Percentiles rank a stretch among this genome's conserved stretches.
Conservation (phyloP, 2,888 invertebrate genomes). For the Diabrotica balteata region DNA sequence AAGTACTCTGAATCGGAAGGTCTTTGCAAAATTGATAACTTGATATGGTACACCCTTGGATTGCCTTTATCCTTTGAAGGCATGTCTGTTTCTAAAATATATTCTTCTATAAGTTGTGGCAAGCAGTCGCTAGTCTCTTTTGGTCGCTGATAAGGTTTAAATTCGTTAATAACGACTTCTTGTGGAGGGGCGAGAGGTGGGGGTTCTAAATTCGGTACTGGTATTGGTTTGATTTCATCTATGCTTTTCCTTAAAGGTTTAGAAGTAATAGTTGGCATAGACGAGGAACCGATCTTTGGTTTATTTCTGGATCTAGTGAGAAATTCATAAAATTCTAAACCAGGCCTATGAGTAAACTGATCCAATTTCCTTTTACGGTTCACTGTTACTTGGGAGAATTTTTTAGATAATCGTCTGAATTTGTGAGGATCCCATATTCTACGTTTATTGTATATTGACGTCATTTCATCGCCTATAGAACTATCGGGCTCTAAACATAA, state of each 20-base stretch:
- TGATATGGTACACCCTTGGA: constrained; percentile 75
- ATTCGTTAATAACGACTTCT: constrained; percentile 50
- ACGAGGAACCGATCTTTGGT: constrained; percentile 57
- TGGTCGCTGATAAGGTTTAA: constrained; percentile 59
- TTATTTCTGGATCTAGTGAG: constrained; percentile 63
- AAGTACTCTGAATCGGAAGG: constrained; percentile 88
- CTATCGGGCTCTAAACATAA: constrained; percentile 90
- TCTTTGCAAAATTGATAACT: constrained; percentile 85
- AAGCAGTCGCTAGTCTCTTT: constrained; percentile 59
- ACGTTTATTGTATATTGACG: constrained; percentile 76
- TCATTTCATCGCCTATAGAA: constrained; percentile 77
- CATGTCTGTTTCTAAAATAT: constrained; percentile 86
- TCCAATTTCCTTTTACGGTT: constrained; percentile 89
- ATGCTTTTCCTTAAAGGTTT: constrained; percentile 64
- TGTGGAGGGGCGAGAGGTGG: constrained; percentile 29
- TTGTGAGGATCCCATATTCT: constrained; percentile 77
- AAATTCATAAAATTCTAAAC: constrained; percentile 78
- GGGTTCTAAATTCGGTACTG: constrained; percentile 34
- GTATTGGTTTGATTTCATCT: constrained; percentile 30
- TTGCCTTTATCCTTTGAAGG: constrained; percentile 59
- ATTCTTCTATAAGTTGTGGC: constrained; percentile 86
- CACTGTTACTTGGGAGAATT: constrained; percentile 79
- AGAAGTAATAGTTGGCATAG: constrained; percentile 50
- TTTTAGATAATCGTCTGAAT: constrained; percentile 76
- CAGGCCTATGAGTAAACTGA: constrained; percentile 81